Conservation (phyloP, 2,888 invertebrate genomes). For the Acronicta psi region DNA sequence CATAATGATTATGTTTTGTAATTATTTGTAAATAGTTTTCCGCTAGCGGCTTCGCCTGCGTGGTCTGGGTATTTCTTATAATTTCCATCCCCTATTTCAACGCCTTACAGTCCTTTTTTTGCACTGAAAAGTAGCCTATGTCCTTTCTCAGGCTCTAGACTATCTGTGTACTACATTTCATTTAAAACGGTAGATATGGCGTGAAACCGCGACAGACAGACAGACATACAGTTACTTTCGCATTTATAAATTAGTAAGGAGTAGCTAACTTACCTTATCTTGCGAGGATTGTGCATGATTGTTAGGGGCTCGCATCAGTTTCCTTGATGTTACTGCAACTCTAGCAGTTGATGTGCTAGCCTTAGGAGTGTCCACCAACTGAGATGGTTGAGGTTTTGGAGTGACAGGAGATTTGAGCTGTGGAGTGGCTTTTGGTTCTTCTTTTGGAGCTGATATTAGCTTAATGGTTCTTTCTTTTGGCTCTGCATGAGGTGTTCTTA, state of each 20-base stretch:
- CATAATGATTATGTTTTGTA: too few relatives aligned
- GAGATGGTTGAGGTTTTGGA: slow-evolving; percentile 61
- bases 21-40: neutral
- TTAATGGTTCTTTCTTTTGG: slow-evolving; percentile 65
- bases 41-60: too few relatives aligned
- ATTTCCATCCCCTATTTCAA: too few relatives aligned
- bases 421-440: slow-evolving; percentile 61
- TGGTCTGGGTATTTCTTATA: too few relatives aligned
- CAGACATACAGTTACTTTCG: too few relatives aligned
- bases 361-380: slow-evolving; percentile 72
- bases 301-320: slow-evolving; percentile 65
- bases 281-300: slow-evolving; percentile 68
- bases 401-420: slow-evolving; percentile 65
- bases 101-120: too few relatives aligned
- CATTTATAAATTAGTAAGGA: too few relatives aligned
- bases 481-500: slow-evolving; percentile 61
- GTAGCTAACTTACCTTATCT: slow-evolving; percentile 73
- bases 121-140: too few relatives aligned
- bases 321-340: slow-evolving; percentile 68
- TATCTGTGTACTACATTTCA: too few relatives aligned
- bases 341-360: slow-evolving; percentile 72
- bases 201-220: too few relatives aligned
- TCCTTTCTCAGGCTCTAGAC: too few relatives aligned
- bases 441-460: slow-evolving; percentile 45
- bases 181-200: too few relatives aligned